These are phyloP conservation scores for Cephus runcator DNA, from an alignment of 2,888 invertebrate species.

Conservation along the genomic window DNA sequence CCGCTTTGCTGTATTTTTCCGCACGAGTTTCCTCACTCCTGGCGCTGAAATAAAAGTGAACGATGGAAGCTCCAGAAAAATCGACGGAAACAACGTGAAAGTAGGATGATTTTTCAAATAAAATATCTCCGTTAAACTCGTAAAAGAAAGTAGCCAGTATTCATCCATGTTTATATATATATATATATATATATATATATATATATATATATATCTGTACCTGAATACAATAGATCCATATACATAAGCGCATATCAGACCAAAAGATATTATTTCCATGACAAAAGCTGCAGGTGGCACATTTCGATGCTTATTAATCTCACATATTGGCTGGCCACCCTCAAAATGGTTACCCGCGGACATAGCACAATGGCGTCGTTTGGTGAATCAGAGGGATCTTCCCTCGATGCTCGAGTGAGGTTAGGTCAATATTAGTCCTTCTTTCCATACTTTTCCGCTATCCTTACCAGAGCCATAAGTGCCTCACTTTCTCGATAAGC, in stretches of 20 bases:
- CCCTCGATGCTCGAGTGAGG: constrained; percentile 9
- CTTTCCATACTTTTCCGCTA: neutral
- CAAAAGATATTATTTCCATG: neutral
- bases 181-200: too few species aligned
- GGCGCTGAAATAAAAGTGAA: neutral
- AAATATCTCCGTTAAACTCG: neutral
- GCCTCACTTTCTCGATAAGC: neutral
- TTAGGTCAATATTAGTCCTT: constrained; percentile 28
- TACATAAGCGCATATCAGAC: too few species aligned
- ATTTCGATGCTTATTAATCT: constrained; percentile 28
- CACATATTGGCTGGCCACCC: constrained; percentile 9
- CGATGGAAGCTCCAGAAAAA: neutral
- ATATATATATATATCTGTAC: too few species aligned
- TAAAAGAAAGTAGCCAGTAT: neutral
- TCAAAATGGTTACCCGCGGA: neutral
- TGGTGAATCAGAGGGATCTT: neutral
- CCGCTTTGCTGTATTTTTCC: neutral
- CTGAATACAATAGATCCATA: too few species aligned
- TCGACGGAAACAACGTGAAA: neutral
- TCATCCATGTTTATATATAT: neutral
- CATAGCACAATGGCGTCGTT: neutral
- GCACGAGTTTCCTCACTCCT: neutral
- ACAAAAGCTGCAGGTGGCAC: constrained; percentile 21
- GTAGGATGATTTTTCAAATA: neutral
- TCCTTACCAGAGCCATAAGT: neutral